phyloP scores from a whole-genome alignment of 2,888 invertebrate genomes.

The Drosophila helvetica region DNA sequence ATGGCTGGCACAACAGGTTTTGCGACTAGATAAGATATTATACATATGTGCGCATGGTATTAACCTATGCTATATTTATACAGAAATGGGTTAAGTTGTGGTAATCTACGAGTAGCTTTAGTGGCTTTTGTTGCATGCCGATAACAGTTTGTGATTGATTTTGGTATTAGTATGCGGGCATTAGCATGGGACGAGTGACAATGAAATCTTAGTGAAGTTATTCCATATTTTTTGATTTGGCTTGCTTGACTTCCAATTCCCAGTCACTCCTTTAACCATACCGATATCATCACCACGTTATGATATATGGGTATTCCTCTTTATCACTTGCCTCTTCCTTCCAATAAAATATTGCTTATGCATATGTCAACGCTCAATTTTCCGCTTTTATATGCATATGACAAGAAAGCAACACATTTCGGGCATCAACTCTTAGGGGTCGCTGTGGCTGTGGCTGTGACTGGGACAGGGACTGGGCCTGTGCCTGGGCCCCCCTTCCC shows the following conservation, averaged over 20 bases:
- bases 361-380: slow-evolving; percentile 49
- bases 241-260: too few relatives aligned
- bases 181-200: not conserved
- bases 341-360: slow-evolving; percentile 15
- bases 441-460: slow-evolving; percentile 1
- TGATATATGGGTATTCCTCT: not conserved
- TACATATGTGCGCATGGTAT: not conserved
- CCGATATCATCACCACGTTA: too few relatives aligned
- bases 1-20: slow-evolving; percentile 59
- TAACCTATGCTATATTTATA: not conserved
- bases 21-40: slow-evolving; percentile 39
- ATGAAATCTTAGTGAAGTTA: too few relatives aligned
- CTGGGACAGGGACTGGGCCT: not conserved
- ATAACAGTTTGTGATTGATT: slow-evolving; percentile 32
- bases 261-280: not conserved
- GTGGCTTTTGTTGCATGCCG: slow-evolving; percentile 19
- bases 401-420: slow-evolving; percentile 38
- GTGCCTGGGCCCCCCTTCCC: slow-evolving; percentile 13
- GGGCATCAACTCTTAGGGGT: slow-evolving; percentile 22
- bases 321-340: slow-evolving; percentile 22
- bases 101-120: slow-evolving; percentile 19
- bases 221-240: too few relatives aligned
- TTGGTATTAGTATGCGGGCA: slow-evolving; percentile 15
- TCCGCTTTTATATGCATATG: slow-evolving; percentile 57
- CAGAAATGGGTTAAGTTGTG: slow-evolving; percentile 33